Conservation (phyloP, 2,797 vertebrate genomes). For the Knipowitschia caucasica region DNA sequence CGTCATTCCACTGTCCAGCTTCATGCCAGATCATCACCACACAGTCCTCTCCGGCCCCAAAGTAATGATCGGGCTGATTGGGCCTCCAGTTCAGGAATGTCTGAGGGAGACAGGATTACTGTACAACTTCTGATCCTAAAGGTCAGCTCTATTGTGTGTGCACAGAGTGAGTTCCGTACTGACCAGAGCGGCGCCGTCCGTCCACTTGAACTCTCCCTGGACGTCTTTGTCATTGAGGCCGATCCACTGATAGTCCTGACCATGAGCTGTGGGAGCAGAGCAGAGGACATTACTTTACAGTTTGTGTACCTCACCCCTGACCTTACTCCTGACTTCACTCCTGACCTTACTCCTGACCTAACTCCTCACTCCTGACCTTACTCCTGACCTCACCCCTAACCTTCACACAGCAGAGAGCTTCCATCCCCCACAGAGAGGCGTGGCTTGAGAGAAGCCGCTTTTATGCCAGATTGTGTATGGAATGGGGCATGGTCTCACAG, state of each 20-base stretch:
- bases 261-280: slow-evolving; percentile 43
- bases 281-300: no score
- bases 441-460: no score
- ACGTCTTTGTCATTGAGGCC: slow-evolving; percentile 89
- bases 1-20: slow-evolving; percentile 90
- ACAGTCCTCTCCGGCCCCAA: slow-evolving; percentile 86
- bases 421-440: no score
- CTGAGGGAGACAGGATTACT: slow-evolving; percentile 54
- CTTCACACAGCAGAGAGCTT: no score
- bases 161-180: slow-evolving; percentile 41
- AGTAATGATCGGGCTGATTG: slow-evolving; percentile 93
- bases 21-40: slow-evolving; percentile 96
- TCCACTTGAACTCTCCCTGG: slow-evolving; percentile 92
- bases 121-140: no score
- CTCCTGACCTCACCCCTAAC: no score
- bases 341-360: no score
- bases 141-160: no score
- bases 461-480: no score
- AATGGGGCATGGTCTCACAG: slow-evolving; percentile 66
- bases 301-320: no score
- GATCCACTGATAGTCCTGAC: slow-evolving; percentile 92
- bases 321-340: no score
- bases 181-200: slow-evolving; percentile 87
- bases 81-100: slow-evolving; percentile 92
- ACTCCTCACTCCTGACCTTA: no score